Evolutionary conservation across 2,888 invertebrate genomes (phyloP), one percentile per base, ranked within the genome.

Genomic region (Cyrtodaria siliqua): DNA sequence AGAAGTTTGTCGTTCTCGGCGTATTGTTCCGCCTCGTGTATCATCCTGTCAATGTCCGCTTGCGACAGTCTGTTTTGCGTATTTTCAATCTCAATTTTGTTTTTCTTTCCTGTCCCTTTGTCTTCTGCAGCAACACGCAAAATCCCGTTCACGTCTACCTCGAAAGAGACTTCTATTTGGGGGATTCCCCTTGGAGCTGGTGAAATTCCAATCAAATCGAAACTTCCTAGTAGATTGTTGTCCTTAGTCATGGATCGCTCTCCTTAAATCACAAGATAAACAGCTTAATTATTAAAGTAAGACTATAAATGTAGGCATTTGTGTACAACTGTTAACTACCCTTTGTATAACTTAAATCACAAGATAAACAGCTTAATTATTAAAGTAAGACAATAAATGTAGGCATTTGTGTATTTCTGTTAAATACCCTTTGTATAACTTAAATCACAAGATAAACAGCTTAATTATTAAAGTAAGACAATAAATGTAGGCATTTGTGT

Each of bases 191-290:
- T 89, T 27, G 93, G 94, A 26, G 94, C 93, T 50, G 98, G 98
- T 74, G 99, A 98, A 89, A 99, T 98, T 78, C 98, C 98, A 72
- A 98, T 98, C 77, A 99, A 94, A 92, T 99, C 99, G 94, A 99
- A 99, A 94, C 99, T 99, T 81, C 99, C 99, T 76, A 99, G 95
- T 84, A 98, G 95, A 94, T 99, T 99, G 94, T 99, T 99, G 94
- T 99, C 99, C 94, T 99, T 99, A 84, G 99, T 99, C 99, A 99
- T 99, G 27, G 99, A 98, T 90, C 99, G 96, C 94, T 99, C 99
- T 88, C 99, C 99, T 75, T 52, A 40, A 69, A 53, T n/a, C n/a
- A n/a, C n/a, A n/a, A n/a, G n/a, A n/a, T n/a, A 12, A 38, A 42
- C 44, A 56, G 9, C 20, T 2, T 33, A 29, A 4, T 18, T 47